These are phyloP conservation scores for Neuroscelio doddi DNA, from an alignment of 2,888 invertebrate genomes.

Conservation along the genomic window DNA sequence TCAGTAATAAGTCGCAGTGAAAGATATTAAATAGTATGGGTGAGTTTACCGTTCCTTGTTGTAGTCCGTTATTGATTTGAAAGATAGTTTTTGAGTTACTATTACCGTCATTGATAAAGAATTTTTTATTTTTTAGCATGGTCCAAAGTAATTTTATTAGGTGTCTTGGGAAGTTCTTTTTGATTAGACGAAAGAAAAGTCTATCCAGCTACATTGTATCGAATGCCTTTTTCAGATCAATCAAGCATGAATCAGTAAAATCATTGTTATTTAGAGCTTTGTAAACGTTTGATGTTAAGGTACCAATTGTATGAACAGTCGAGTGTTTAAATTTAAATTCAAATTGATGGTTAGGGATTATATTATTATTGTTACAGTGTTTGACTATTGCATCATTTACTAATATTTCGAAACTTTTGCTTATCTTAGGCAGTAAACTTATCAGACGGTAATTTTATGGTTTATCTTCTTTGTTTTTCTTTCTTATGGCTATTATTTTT, in stretches of 20 bases:
- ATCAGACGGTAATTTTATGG: constrained; percentile 14
- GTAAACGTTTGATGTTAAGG: constrained; percentile 35
- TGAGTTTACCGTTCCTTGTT: constrained; percentile 13
- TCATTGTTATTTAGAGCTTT: constrained; percentile 13
- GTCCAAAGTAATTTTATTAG: constrained; percentile 41
- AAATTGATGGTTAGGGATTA: constrained; percentile 50
- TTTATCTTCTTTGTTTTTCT: constrained; percentile 22
- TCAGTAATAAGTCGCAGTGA: no score
- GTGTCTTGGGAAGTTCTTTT: constrained; percentile 37
- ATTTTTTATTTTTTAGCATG: constrained; percentile 29
- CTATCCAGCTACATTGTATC: constrained; percentile 36
- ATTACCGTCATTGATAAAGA: constrained; percentile 2
- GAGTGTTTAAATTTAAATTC: constrained; percentile 48
- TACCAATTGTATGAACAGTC: constrained; percentile 38
- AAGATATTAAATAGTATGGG: constrained; percentile 23
- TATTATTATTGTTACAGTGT: constrained; percentile 24
- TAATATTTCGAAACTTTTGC: constrained; percentile 51
- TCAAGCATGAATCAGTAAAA: constrained; percentile 30
- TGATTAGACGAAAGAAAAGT: constrained; percentile 35
- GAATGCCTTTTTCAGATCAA: constrained; percentile 24
- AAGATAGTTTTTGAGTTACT: neutral
- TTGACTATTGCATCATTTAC: constrained; percentile 34
- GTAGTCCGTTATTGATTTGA: constrained; percentile 1
- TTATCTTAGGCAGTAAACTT: constrained; percentile 46
- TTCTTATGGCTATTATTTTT: constrained; percentile 31